Conservation (phyloP, 2,888 invertebrate species). For the Mystacides longicornis region DNA sequence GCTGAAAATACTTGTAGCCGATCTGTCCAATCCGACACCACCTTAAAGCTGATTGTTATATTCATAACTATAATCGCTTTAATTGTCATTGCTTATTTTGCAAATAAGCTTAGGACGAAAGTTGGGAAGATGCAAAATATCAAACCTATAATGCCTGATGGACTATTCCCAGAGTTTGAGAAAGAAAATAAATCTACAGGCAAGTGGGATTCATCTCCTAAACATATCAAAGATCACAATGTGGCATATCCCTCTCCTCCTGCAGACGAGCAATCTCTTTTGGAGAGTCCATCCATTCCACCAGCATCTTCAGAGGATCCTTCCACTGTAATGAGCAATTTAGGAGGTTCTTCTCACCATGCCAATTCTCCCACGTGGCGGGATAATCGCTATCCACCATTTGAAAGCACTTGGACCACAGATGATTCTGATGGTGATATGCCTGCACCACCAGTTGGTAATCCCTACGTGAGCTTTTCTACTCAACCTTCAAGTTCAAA, state of each 20-base stretch:
- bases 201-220: conserved; percentile 4
- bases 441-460: conserved; percentile 5
- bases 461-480: conserved; percentile 17
- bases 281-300: conserved; percentile 37
- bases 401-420: conserved; percentile 11
- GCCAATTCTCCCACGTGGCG: conserved; percentile 16
- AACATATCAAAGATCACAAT: conserved; percentile 32
- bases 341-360: conserved; percentile 36
- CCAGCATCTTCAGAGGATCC: conserved; percentile 39
- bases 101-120: not conserved
- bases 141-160: conserved; percentile 60
- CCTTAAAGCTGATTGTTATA: conserved; percentile 11
- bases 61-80: conserved; percentile 23
- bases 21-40: no score
- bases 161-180: conserved; percentile 44
- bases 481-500: not conserved
- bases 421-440: conserved; percentile 4
- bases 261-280: conserved; percentile 42
- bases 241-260: conserved; percentile 33
- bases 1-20: conserved; percentile 17
- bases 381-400: conserved; percentile 11
- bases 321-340: conserved; percentile 45
- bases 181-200: conserved; percentile 39
- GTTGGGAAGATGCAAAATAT: conserved; percentile 63
- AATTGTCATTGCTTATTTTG: conserved; percentile 15